These are phyloP conservation scores for Diloba caeruleocephala DNA, from an alignment of 2,888 invertebrate genomes.

Conservation along the genomic window DNA sequence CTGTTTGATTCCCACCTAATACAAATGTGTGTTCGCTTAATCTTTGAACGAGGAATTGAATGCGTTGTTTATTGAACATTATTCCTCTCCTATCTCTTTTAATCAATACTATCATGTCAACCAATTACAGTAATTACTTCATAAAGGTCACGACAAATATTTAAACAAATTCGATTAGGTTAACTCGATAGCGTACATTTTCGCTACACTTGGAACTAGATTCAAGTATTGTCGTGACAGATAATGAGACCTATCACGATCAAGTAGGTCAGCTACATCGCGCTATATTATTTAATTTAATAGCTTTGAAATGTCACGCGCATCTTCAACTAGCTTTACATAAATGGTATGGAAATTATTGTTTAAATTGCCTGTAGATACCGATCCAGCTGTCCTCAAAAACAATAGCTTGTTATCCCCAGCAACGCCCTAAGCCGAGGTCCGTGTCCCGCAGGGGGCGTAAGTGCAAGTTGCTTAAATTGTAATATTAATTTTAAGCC, in stretches of 20 bases:
- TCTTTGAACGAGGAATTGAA: no score
- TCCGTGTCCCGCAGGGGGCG: no score
- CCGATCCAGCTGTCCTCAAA: no score
- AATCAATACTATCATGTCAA: conserved; percentile 43
- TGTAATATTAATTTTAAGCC: no score
- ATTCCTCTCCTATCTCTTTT: conserved; percentile 36
- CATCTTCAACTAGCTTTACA: conserved; percentile 36
- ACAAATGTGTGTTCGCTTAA: no score
- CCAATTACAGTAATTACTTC: conserved; percentile 45
- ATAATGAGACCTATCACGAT: conserved; percentile 59
- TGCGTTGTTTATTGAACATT: no score
- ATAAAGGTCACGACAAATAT: conserved; percentile 46
- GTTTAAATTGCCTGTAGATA: background rate
- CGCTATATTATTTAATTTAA: conserved; percentile 57
- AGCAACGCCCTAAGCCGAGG: no score
- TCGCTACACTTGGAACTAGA: conserved; percentile 51
- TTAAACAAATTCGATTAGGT: conserved; percentile 51
- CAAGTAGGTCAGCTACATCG: conserved; percentile 24
- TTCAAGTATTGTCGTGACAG: conserved; percentile 40
- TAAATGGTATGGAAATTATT: conserved; percentile 17
- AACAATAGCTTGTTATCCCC: no score
- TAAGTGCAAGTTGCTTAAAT: no score
- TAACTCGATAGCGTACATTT: conserved; percentile 46
- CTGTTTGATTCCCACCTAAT: no score
- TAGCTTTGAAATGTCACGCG: conserved; percentile 48